Evolutionary conservation across 2,888 invertebrate genomes (phyloP).

Genomic region (Hoplodrina blanda): DNA sequence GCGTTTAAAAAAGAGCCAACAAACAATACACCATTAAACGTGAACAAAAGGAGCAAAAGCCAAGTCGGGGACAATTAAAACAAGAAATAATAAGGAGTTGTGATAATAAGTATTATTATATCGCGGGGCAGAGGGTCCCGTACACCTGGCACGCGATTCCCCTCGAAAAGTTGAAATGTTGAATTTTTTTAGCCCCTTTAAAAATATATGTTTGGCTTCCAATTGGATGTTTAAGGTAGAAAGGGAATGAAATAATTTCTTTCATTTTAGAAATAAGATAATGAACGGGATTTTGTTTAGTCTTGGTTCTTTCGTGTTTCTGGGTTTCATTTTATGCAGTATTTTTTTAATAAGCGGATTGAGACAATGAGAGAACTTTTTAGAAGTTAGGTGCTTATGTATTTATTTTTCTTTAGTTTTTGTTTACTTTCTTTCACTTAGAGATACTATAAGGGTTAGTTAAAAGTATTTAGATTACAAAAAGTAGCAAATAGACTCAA

Average conservation of each 20-base stretch:
- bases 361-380: neutral
- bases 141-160: constrained; percentile 82
- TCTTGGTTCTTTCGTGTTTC: neutral
- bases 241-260: constrained; percentile 56
- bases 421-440: too few relatives aligned
- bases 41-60: constrained; percentile 89
- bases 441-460: too few relatives aligned
- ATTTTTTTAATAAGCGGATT: neutral
- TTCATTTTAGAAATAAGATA: constrained; percentile 33
- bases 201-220: constrained; percentile 60
- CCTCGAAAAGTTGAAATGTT: constrained; percentile 62
- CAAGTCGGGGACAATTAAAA: constrained; percentile 90
- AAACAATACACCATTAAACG: constrained; percentile 89
- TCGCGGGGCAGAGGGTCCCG: constrained; percentile 75
- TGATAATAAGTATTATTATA: constrained; percentile 90
- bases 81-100: constrained; percentile 90
- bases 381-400: neutral
- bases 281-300: constrained; percentile 26
- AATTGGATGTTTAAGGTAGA: constrained; percentile 62
- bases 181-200: constrained; percentile 60
- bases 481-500: too few relatives aligned
- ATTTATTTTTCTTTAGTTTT: neutral
- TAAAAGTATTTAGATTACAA: too few relatives aligned
- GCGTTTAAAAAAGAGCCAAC: constrained; percentile 81
- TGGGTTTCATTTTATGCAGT: constrained; percentile 1